Percentiles rank a stretch among this genome's conserved stretches.
Evolutionary conservation across 2,797 vertebrate species (phyloP).

Genomic region (Periophthalmus magnuspinnatus): DNA sequence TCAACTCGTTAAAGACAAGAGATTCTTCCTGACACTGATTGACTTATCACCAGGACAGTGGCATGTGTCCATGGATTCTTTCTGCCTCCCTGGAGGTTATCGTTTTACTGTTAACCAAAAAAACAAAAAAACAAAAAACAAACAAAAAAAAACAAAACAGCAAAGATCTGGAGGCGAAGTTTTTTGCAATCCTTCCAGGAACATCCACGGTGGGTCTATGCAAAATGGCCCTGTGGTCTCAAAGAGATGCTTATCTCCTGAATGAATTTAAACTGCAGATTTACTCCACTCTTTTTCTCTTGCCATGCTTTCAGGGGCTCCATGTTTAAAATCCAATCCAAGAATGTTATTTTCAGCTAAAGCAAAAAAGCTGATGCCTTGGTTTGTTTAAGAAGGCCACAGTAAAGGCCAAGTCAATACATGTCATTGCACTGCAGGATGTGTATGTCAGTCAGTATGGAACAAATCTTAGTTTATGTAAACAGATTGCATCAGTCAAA

Average conservation of each 20-base stretch:
- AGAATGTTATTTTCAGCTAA: slow-evolving; percentile 17
- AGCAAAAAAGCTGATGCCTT: slow-evolving; percentile 5
- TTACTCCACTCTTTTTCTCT: neutral
- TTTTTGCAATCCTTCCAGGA: slow-evolving; percentile 36
- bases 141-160: slow-evolving; percentile 42
- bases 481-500: neutral
- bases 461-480: neutral
- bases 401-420: neutral
- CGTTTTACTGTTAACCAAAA: slow-evolving; percentile 47
- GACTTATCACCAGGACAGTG: slow-evolving; percentile 26
- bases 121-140: too few species aligned
- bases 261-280: neutral
- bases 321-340: slow-evolving; percentile 29
- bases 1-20: neutral
- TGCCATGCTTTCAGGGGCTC: slow-evolving; percentile 25
- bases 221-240: slow-evolving; percentile 12
- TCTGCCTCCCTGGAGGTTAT: slow-evolving; percentile 41
- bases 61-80: slow-evolving; percentile 38
- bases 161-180: slow-evolving; percentile 13
- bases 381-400: neutral
- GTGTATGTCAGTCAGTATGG: neutral
- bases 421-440: neutral
- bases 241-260: neutral
- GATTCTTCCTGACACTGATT: neutral
- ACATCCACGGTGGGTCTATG: neutral